Base-by-base conservation (phyloP, 2,888 invertebrate species). In the Phengaris arion region DNA sequence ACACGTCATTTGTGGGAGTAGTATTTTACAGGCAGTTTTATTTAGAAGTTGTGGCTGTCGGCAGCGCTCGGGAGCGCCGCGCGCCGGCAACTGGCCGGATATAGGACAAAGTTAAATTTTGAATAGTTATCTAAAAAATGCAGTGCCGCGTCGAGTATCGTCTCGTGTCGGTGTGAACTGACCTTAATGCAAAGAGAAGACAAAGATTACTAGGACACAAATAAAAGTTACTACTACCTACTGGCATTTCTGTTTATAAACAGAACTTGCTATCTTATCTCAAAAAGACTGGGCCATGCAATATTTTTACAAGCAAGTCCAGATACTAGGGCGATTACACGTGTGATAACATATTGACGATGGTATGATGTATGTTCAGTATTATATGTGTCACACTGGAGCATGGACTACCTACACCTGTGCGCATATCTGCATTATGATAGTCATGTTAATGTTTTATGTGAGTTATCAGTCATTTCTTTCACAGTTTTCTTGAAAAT, bases 371-470 rank as follows among this genome's bases (percentile, higher is more conserved):
- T 64, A 22, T 64, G 64, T 52, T 72, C 54, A 35, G 72, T 54
- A 12, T 22, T 6, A 35, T 45, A 12, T 64, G 64, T 35, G 54
- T 52, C 15, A 48, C 22, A 6, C 10, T 15, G 35, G n/a, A 69
- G 74, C 4, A 89, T 91, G 91, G 89, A 90, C 80, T 89, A 90
- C 76, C 72, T 91, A 54, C 84, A 87, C 74, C 76, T 91, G 35
- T 84, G 83, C 57, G 82, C 87, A 13, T 91, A 86, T 79, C 77
- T 89, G 64, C 82, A 84, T 52, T 80, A 82, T 55, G 77, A 78
- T 76, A 72, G 76, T 12, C 75, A 22, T 13, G 1, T 74, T 9
- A 10, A 64, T 64, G 12, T 64, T 75, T 15, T 69, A 59, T 78
- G 74, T 77, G 45, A 77, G 76, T 75, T 35, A 51, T 59, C n/a